Base-by-base conservation (phyloP, 2,888 invertebrate genomes). In the Agonopterix arenella region DNA sequence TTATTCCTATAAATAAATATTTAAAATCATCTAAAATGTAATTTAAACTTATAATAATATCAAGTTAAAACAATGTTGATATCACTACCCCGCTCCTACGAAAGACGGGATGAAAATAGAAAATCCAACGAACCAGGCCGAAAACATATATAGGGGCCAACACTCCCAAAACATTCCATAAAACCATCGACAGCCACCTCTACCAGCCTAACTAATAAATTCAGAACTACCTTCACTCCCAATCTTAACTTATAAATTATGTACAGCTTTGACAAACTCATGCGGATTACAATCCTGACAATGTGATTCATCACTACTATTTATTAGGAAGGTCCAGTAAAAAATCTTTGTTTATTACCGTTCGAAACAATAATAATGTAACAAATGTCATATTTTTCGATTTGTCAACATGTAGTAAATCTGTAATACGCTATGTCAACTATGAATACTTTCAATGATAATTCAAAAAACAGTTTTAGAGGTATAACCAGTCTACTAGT, bases 131-230 rank as follows among this genome's bases (percentile, higher is more conserved):
- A 80, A 79, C 78, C 79, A 79, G 88, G 84, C 89, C 89, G 80
- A 84, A 88, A 89, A 90, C 89, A 90, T 89, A 90, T 89, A 83
- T 75, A 77, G 77, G 83, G 89, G 89, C 89, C 89, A 75, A 74
- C 76, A 70, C 71, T 74, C 70, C 72, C 70, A 66, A 67, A 73
- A 68, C 67, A 68, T 69, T 68, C 73, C 66, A 58, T 62, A 60
- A 67, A 70, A 65, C 72, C 64, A 64, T 66, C 67, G 60, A 66
- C 64, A 63, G 67, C 68, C 70, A 68, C 64, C 64, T 64, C 66
- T 64, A 60, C 66, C 52, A 62, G 46, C n/a, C 64, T 64, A 59
- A 61, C 64, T 63, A 59, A 65, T 59, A 62, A 62, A 66, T 61
- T 66, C 69, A 62, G 54, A 56, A 58, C 60, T 61, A 62, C 59